Evolutionary conservation across 2,888 invertebrate genomes (phyloP).

Genomic region (Dorcus parallelipipedus): DNA sequence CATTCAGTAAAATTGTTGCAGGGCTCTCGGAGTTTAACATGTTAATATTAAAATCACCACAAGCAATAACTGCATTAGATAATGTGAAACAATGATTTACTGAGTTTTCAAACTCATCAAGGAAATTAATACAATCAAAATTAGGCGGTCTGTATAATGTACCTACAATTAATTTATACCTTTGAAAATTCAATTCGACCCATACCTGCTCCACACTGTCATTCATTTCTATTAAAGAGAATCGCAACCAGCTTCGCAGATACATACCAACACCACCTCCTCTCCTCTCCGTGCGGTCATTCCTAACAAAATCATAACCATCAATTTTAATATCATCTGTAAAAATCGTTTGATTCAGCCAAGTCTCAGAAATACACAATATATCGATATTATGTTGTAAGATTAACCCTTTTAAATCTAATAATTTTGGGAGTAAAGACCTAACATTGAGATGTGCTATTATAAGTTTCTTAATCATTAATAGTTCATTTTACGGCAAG

Average conservation of each 20-base stretch:
- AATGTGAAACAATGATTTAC: background rate
- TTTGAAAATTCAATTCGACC: background rate
- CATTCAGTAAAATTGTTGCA: background rate
- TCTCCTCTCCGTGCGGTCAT: background rate
- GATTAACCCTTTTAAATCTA: background rate
- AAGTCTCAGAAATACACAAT: background rate
- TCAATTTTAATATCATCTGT: background rate
- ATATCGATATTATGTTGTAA: background rate
- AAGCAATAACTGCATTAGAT: background rate
- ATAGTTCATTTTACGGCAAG: background rate
- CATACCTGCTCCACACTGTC: background rate
- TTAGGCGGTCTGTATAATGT: background rate
- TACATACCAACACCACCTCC: background rate
- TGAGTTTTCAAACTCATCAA: background rate
- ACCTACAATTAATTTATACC: background rate
- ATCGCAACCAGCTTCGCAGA: background rate
- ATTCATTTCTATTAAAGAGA: background rate
- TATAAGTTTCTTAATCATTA: no score
- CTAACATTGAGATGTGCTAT: background rate
- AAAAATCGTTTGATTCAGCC: background rate
- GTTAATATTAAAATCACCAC: background rate
- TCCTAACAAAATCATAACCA: background rate
- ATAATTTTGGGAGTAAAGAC: background rate
- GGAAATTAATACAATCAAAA: background rate
- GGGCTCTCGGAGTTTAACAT: background rate